Base-by-base conservation (phyloP, 1,140 invertebrate genomes). In the Pseudomyrmex dendroicus region DNA sequence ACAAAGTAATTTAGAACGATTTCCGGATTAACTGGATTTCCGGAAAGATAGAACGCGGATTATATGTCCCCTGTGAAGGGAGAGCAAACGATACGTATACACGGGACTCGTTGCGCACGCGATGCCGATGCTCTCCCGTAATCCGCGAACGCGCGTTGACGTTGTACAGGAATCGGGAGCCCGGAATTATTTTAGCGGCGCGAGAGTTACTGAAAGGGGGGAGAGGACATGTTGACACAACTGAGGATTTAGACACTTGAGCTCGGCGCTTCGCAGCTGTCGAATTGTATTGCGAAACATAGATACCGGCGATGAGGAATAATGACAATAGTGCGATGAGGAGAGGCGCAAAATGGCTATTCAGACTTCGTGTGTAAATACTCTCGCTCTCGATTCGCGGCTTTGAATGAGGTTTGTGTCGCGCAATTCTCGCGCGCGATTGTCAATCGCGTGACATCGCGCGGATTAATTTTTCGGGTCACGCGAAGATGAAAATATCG, bases 201-300 rank as follows among this genome's bases (percentile, higher is more conserved):
- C 48, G 50, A 52, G 80, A 77, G 35, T 50, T 83, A 64, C 62
- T 5, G 35, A 35, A 7, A 35, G 5, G 4, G 5, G 35, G 35
- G 0, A 35, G 35, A 35, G 7, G 63, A 77, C 52, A 66, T 59
- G 73, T 78, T 78, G 82, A 84, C 63, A 84, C 22, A 68, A 78
- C 56, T 74, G 54, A 66, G 82, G 82, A 83, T 83, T 83, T 83
- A 83, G 73, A 25, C 82, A 77, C 73, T 83, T 63, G 73, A 78
- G 62, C 46, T 62, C 56, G 50, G 46, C 52, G 73, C 54, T 64
- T 84, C 82, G 56, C 73, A 50, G 25, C 59, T 44, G 50, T n/a
- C 46, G 72, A 63, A 67, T 83, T 66, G 82, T 76, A 76, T 83
- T 83, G 13, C 20, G 52, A 77, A 62, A 77, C 73, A 52, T 9